Percentiles rank a stretch among this genome's conserved stretches.
phyloP scores from a whole-genome alignment of 1,140 invertebrate genomes.

The Scylla paramamosain region DNA sequence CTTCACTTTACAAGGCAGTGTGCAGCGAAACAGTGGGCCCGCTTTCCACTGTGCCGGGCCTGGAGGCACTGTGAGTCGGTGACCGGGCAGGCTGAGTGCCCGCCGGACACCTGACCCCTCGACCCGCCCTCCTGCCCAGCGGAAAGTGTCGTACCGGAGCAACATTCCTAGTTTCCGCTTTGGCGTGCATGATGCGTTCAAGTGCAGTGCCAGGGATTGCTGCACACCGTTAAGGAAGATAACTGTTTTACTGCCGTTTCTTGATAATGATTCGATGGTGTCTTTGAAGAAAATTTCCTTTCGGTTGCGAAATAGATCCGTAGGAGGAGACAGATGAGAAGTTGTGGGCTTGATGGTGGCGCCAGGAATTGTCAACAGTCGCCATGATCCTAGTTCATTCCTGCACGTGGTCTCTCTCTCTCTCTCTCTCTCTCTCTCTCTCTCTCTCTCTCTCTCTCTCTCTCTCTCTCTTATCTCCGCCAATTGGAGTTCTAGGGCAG shows the following conservation, averaged over 20 bases:
- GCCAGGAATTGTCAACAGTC: background rate
- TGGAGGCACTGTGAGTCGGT: background rate
- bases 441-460: background rate
- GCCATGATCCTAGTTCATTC: background rate
- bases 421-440: constrained; percentile 20
- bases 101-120: background rate
- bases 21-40: background rate
- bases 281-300: background rate
- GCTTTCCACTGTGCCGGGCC: background rate
- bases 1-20: background rate
- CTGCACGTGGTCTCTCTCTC: constrained; percentile 16
- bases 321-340: background rate
- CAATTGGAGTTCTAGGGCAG: too few species aligned
- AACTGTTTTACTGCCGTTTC: background rate
- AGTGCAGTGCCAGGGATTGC: too few species aligned
- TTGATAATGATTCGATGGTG: background rate
- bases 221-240: background rate
- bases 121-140: background rate
- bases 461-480: too few species aligned
- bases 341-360: constrained; percentile 3
- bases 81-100: background rate
- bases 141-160: background rate
- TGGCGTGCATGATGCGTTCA: too few species aligned
- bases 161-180: background rate
- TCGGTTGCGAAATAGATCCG: background rate